These are phyloP conservation scores for Caenorhabditis parvicauda DNA, from an alignment of 2,888 invertebrate genomes.

Conservation along the genomic window DNA sequence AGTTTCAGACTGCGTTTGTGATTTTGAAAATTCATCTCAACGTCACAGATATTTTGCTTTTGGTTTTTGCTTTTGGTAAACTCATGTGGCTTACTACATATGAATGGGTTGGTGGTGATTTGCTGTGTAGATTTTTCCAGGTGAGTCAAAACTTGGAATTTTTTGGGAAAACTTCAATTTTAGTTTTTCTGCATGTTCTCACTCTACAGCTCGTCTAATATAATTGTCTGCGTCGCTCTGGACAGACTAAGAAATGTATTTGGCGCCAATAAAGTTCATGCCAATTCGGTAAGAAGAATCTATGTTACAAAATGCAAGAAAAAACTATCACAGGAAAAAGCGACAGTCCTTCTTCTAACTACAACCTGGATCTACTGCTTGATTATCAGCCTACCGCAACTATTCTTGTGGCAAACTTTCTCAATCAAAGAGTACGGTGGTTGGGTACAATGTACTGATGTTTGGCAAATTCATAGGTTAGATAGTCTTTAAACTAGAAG, in stretches of 20 bases:
- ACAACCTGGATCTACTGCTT: no score
- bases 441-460: conserved; percentile 54
- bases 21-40: conserved; percentile 59
- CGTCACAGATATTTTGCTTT: conserved; percentile 55
- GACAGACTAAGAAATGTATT: conserved; percentile 58
- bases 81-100: conserved; percentile 57
- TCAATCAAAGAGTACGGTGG: conserved; percentile 33
- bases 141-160: not conserved
- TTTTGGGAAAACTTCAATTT: not conserved
- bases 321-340: conserved; percentile 1
- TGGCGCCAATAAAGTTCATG: conserved; percentile 42
- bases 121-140: conserved; percentile 38
- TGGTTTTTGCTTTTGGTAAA: conserved; percentile 50
- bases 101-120: conserved; percentile 52
- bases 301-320: no score
- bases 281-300: no score
- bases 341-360: no score
- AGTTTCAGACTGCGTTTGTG: conserved; percentile 51
- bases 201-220: conserved; percentile 58
- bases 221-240: conserved; percentile 58
- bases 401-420: conserved; percentile 46
- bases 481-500: no score
- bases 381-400: conserved; percentile 52
- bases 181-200: conserved; percentile 56
- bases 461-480: conserved; percentile 44